Evolutionary conservation across 2,797 vertebrate genomes (phyloP).

Genomic region (Thripadectes ignobilis): DNA sequence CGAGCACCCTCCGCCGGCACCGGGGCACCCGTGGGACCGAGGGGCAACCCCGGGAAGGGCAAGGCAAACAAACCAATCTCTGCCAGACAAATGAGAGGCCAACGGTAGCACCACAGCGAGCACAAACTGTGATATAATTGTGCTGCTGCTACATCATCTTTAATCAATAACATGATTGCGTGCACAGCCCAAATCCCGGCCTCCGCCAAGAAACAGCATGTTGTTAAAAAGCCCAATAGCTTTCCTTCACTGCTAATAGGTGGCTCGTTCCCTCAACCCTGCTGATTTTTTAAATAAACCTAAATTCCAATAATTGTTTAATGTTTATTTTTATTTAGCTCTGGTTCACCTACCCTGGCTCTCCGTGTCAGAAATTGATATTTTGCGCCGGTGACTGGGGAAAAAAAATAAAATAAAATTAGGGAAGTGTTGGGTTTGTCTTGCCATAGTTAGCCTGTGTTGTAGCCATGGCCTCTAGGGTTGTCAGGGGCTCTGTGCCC

Average conservation of each 20-base stretch:
- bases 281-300: slow-evolving; percentile 81
- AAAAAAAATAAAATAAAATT: background rate
- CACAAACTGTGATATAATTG: slow-evolving; percentile 72
- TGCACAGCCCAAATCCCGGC: slow-evolving; percentile 62
- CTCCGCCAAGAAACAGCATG: slow-evolving; percentile 75
- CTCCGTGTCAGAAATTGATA: slow-evolving; percentile 74
- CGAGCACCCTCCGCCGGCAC: fast-evolving
- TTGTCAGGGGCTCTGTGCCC: background rate
- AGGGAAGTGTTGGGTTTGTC: slow-evolving; percentile 25
- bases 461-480: fast-evolving
- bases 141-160: slow-evolving; percentile 72
- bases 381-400: slow-evolving; percentile 21
- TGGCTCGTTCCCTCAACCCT: slow-evolving; percentile 74
- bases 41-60: background rate
- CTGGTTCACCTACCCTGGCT: slow-evolving; percentile 74
- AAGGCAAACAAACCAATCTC: slow-evolving; percentile 44
- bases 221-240: slow-evolving; percentile 74
- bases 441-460: background rate
- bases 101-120: slow-evolving; percentile 26
- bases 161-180: slow-evolving; percentile 74
- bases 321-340: slow-evolving; percentile 82
- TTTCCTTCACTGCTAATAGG: slow-evolving; percentile 68
- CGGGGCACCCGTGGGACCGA: background rate
- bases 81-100: slow-evolving; percentile 56
- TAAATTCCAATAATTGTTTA: slow-evolving; percentile 84